These are phyloP conservation scores for Melanerpes aurifrons DNA, from an alignment of 2,113 vertebrate species.

Conservation along the genomic window DNA sequence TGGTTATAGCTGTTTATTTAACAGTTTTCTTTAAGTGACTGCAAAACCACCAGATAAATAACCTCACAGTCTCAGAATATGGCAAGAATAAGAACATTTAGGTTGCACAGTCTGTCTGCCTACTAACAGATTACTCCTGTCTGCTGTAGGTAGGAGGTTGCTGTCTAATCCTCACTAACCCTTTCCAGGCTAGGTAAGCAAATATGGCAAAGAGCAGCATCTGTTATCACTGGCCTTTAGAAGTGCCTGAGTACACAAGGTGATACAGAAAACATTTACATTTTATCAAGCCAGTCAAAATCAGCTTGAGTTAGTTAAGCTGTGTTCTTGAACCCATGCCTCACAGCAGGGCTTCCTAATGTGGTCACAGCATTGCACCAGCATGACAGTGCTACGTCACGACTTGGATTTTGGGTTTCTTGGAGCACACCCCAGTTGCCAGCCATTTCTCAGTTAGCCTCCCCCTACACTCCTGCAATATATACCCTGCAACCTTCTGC, in stretches of 20 bases:
- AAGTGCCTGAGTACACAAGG: not conserved
- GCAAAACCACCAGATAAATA: not conserved
- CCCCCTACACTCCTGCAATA: not conserved
- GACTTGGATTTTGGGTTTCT: no score
- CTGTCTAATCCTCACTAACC: not conserved
- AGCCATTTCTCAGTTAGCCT: not conserved
- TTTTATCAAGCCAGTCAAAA: not conserved
- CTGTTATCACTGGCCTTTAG: not conserved
- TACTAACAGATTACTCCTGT: not conserved
- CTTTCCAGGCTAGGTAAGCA: not conserved
- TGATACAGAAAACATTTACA: not conserved
- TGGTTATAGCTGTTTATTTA: not conserved
- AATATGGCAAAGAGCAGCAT: not conserved
- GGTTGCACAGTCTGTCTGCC: not conserved
- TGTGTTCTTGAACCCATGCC: not conserved
- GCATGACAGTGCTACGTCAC: fast-evolving
- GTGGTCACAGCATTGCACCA: not conserved
- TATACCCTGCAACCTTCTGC: not conserved
- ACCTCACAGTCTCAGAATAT: not conserved
- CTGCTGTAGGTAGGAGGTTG: not conserved
- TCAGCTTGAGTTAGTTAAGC: not conserved
- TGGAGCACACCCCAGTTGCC: no score
- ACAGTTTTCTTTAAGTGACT: not conserved
- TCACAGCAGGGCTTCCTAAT: not conserved
- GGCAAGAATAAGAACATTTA: not conserved